Evolutionary conservation across 2,113 vertebrate genomes (phyloP).

Genomic region (Hippoglossus stenolepis): DNA sequence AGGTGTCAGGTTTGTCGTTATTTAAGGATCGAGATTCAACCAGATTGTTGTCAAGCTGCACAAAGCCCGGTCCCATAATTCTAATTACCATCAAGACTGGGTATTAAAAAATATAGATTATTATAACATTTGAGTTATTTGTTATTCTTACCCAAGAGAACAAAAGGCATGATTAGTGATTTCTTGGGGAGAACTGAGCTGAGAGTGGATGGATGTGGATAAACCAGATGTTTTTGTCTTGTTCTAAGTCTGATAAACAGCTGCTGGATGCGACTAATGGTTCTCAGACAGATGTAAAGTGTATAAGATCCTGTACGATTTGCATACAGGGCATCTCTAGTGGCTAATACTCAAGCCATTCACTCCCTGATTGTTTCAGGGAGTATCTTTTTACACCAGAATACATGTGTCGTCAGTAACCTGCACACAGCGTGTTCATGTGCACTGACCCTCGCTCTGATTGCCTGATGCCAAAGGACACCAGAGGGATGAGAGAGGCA

Average conservation of each 20-base stretch:
- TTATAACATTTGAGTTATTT: conserved; percentile 1
- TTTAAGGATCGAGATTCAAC: neutral
- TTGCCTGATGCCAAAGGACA: no score
- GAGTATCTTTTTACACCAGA: neutral
- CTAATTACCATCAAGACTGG: neutral
- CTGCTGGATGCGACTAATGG: conserved; percentile 22
- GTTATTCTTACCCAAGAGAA: conserved; percentile 3
- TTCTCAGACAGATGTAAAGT: conserved; percentile 38
- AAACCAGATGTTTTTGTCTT: conserved; percentile 25
- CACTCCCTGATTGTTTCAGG: no score
- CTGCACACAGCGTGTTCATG: no score
- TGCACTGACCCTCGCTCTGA: no score
- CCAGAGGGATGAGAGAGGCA: no score
- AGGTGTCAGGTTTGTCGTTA: conserved; percentile 11
- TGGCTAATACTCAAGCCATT: no score
- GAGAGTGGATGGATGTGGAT: conserved; percentile 17
- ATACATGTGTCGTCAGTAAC: neutral
- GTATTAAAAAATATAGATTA: no score
- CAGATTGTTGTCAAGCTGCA: neutral
- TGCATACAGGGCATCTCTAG: conserved; percentile 13
- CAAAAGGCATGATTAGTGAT: conserved; percentile 8
- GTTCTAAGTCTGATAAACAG: conserved; percentile 44
- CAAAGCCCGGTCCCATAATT: neutral
- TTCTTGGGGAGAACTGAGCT: conserved; percentile 20
- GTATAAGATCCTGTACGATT: conserved; percentile 2